These are phyloP conservation scores for Spialia ferax DNA, from an alignment of 2,888 invertebrate species.

Conservation along the genomic window DNA sequence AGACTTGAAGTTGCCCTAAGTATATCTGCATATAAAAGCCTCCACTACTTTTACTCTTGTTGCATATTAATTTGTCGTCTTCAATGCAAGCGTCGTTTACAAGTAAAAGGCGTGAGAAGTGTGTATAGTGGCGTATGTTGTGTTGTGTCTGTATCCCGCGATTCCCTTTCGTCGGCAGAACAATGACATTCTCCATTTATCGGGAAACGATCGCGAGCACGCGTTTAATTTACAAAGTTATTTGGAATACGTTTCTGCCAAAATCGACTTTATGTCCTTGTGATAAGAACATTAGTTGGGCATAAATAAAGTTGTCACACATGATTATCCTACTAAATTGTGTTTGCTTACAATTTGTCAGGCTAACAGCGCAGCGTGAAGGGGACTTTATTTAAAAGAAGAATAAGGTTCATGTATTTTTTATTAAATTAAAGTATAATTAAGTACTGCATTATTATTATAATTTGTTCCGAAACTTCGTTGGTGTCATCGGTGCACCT, in stretches of 20 bases:
- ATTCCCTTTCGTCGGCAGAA: constrained; percentile 59
- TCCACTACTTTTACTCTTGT: not conserved
- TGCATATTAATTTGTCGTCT: constrained; percentile 41
- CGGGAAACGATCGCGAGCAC: constrained; percentile 54
- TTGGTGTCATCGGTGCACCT: too few species aligned
- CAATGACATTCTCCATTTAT: constrained; percentile 59
- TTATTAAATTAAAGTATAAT: too few species aligned
- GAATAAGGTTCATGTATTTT: not conserved
- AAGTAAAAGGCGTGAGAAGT: constrained; percentile 56
- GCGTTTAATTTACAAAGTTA: constrained; percentile 38
- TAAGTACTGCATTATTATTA: too few species aligned
- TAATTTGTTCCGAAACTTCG: too few species aligned
- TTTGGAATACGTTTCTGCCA: not conserved
- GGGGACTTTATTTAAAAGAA: not conserved
- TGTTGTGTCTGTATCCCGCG: constrained; percentile 51
- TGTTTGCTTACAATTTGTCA: constrained; percentile 33
- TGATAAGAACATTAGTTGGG: not conserved
- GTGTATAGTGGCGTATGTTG: constrained; percentile 53
- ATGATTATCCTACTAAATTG: constrained; percentile 30
- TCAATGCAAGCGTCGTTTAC: constrained; percentile 46
- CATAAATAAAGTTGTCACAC: not conserved
- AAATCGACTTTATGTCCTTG: constrained; percentile 1
- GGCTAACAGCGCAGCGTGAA: constrained; percentile 10
- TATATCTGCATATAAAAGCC: too few species aligned
- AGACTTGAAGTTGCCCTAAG: too few species aligned